These are phyloP conservation scores for Ramphastos sulfuratus DNA, from an alignment of 2,113 vertebrate species.

Conservation along the genomic window DNA sequence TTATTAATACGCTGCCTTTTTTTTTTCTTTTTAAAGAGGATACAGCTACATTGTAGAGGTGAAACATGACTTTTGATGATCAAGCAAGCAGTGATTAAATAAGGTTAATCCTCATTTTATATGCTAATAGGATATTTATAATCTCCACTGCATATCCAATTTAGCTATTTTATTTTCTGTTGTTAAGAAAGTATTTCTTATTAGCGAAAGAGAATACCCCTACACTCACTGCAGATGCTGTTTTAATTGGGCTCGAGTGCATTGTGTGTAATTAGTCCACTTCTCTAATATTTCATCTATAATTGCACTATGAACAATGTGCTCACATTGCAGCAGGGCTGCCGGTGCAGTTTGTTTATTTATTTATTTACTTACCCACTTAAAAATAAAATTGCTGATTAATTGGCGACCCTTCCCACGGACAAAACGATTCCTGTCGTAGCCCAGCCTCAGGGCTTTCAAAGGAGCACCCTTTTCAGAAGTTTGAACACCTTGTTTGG, in stretches of 20 bases:
- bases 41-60: conserved; percentile 68
- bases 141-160: conserved; percentile 81
- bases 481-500: background rate
- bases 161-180: conserved; percentile 81
- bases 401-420: conserved; percentile 52
- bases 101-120: conserved; percentile 82
- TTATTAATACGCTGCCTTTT: conserved; percentile 61
- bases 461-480: background rate
- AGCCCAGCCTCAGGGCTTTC: background rate
- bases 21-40: conserved; percentile 19
- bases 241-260: conserved; percentile 82
- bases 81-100: conserved; percentile 77
- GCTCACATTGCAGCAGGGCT: conserved; percentile 75
- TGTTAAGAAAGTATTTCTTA: conserved; percentile 81
- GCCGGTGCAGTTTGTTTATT: conserved; percentile 19
- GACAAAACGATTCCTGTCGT: background rate
- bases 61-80: conserved; percentile 77
- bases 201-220: conserved; percentile 74
- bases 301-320: conserved; percentile 78
- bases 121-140: conserved; percentile 84
- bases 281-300: conserved; percentile 83
- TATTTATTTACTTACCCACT: background rate
- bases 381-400: conserved; percentile 34
- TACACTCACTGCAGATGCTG: conserved; percentile 73
- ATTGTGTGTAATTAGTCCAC: conserved; percentile 79